These are phyloP conservation scores for Silurus asotus DNA, from an alignment of 2,113 vertebrate genomes.

Conservation along the genomic window DNA sequence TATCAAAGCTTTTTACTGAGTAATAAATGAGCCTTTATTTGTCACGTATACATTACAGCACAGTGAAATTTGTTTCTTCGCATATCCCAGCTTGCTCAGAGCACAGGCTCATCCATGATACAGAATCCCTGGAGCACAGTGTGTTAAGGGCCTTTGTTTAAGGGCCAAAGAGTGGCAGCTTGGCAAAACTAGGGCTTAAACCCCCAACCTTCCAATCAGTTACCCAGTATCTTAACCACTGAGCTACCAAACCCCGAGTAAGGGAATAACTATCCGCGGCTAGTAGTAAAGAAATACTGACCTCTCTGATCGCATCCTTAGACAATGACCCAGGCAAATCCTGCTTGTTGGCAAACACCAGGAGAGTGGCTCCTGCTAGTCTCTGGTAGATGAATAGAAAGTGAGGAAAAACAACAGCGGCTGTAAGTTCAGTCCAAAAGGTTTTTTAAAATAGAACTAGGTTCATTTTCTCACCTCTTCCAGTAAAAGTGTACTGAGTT, in stretches of 20 bases:
- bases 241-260: too few species aligned
- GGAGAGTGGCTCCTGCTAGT: constrained; percentile 83
- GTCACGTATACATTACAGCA: too few species aligned
- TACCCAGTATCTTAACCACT: too few species aligned
- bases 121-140: too few species aligned
- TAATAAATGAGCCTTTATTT: too few species aligned
- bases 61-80: too few species aligned
- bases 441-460: not conserved
- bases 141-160: too few species aligned
- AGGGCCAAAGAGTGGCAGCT: too few species aligned
- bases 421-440: not conserved
- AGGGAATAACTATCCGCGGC: not conserved
- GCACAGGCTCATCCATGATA: too few species aligned
- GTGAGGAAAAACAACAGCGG: not conserved
- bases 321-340: constrained; percentile 84
- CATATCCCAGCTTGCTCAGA: too few species aligned
- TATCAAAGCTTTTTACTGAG: not conserved
- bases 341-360: constrained; percentile 93
- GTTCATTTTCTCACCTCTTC: constrained; percentile 78
- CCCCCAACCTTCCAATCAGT: too few species aligned
- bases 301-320: constrained; percentile 81
- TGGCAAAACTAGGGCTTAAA: too few species aligned
- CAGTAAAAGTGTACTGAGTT: constrained; percentile 78
- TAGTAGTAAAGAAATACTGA: constrained; percentile 51
- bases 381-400: constrained; percentile 66